Base-by-base conservation (phyloP, 2,888 invertebrate species). In the Plebejus anna region DNA sequence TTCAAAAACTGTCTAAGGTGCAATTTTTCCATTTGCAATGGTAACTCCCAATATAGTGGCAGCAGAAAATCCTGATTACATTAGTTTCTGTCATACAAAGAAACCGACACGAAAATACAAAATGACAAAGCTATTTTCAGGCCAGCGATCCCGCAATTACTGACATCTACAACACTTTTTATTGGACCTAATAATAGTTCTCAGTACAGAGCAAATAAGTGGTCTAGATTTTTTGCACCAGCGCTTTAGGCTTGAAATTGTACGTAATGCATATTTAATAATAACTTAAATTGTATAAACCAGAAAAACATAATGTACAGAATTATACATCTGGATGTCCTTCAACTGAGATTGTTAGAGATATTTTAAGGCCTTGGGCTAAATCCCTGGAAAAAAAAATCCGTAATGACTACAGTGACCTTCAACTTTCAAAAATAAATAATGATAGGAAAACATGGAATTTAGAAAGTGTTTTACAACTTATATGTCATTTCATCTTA, bases 141-240 rank as follows among this genome's bases (percentile, higher is more conserved):
- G 78, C 76, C 79, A 76, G 76, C 72, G 78, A 66, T 78, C 78
- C 75, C 75, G 59, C 79, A 79, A 79, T 79, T 79, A 78, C 70
- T 47, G 61, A 36, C 55, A 73, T 73, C 66, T 75, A 38, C 61
- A 66, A 72, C 38, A 71, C 51, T 79, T 79, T 79, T 79, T 79
- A 79, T 78, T 75, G 47, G 61, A 9, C 57, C 70, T 77, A 78
- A 78, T 78, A 79, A 78, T 79, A 16, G 76, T 77, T 13, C 76
- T 57, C 76, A 59, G 78, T 76, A 75, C 75, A 36, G 72, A 42
- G 61, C 75, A 36, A n/a, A n/a, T 51, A 76, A 73, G 51, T 73
- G 73, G 51, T 55, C 73, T 55, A 32, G 51, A 73, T 32, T 73
- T 73, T 73, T 73, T 73, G 32, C 6, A 7, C 4, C 22, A 28